Percentiles rank a stretch among this genome's conserved stretches.
phyloP scores from a whole-genome alignment of 2,888 invertebrate genomes.

The Oxyscelio sp. region DNA sequence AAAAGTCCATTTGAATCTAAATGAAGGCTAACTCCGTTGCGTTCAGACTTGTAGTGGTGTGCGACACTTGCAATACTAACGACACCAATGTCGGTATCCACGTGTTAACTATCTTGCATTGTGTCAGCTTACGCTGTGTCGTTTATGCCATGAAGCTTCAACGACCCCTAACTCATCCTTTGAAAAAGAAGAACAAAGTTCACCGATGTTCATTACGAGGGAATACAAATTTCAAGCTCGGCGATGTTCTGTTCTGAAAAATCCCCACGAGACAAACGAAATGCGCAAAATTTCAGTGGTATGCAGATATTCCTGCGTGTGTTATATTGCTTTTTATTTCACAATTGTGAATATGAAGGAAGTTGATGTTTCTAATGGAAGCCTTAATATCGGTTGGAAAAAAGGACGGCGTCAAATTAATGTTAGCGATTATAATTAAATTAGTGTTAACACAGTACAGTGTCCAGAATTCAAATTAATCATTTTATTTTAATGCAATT shows the following conservation, averaged over 20 bases:
- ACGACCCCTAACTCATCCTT: constrained; percentile 50
- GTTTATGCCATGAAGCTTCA: constrained; percentile 59
- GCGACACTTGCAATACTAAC: constrained; percentile 45
- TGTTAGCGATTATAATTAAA: no score
- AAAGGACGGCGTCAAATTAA: no score
- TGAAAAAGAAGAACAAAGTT: constrained; percentile 65
- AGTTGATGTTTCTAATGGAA: not conserved
- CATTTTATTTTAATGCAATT: no score
- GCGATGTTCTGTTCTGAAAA: constrained; percentile 16
- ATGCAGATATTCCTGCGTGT: constrained; percentile 11
- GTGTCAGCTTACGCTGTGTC: constrained; percentile 59
- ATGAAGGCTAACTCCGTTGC: constrained; percentile 65
- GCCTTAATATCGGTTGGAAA: not conserved
- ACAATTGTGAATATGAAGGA: not conserved
- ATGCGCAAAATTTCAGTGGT: constrained; percentile 20
- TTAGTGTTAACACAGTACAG: no score
- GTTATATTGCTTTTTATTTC: constrained; percentile 10
- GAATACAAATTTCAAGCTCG: constrained; percentile 54
- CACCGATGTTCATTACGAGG: constrained; percentile 54
- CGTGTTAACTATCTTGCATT: constrained; percentile 78
- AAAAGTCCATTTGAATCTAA: constrained; percentile 70
- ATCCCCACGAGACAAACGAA: constrained; percentile 21
- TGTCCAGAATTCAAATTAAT: no score
- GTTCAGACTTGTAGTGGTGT: constrained; percentile 39
- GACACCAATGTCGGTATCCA: constrained; percentile 53